Evolutionary conservation across 2,888 invertebrate genomes (phyloP).

Genomic region (Imbricaverruca yamaguchii): DNA sequence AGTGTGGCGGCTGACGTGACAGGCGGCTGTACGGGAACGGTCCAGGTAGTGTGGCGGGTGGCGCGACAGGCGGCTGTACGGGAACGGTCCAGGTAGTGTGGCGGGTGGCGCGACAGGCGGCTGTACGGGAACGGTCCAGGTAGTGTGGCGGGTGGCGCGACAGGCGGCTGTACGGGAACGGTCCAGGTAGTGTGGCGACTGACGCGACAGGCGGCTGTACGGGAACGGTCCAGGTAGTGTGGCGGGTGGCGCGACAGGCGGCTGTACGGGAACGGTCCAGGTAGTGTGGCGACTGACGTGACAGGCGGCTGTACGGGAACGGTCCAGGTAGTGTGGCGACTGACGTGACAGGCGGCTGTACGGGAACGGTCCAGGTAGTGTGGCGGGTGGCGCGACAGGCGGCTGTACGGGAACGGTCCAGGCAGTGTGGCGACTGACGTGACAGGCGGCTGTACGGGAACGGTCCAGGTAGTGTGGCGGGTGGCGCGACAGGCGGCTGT

Average conservation of each 20-base stretch:
- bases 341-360: neutral
- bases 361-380: neutral
- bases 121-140: neutral
- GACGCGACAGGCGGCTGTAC: neutral
- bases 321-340: neutral
- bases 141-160: neutral
- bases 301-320: neutral
- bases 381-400: neutral
- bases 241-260: neutral
- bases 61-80: neutral
- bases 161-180: neutral
- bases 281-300: neutral
- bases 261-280: neutral
- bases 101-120: neutral
- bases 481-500: neutral
- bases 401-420: neutral
- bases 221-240: neutral
- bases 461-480: neutral
- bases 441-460: neutral
- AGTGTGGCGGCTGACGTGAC: neutral
- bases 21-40: neutral
- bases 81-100: neutral
- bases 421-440: neutral
- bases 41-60: neutral
- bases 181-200: neutral